Percentiles rank a stretch among this genome's conserved stretches.
Conservation (phyloP, 37 sponge, comb jelly and placozoan species). For the Dysidea cf. avara region DNA sequence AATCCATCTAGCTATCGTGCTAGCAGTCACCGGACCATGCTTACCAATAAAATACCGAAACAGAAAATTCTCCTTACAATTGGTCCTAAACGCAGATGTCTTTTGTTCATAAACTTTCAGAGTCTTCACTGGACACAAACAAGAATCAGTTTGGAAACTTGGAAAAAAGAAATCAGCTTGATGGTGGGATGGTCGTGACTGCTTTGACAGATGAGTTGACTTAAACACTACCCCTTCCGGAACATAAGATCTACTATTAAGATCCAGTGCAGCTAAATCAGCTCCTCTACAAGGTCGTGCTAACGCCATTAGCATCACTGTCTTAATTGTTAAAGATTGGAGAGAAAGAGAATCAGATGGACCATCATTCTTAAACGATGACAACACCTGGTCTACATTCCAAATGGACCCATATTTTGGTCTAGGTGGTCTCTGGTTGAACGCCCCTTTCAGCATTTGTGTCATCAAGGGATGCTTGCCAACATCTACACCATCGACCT, state of each 20-base stretch:
- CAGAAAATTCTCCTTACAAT: background rate
- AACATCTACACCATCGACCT: background rate
- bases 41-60: background rate
- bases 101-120: conserved; percentile 1
- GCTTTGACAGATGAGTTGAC: conserved; percentile 14
- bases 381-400: conserved; percentile 4
- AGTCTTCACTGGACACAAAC: conserved; percentile 23
- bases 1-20: too few species aligned
- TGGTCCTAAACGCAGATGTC: background rate
- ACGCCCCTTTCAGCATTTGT: conserved; percentile 4
- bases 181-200: conserved; percentile 12
- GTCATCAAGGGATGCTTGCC: conserved; percentile 11
- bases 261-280: conserved; percentile 14
- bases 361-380: background rate
- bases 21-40: too few species aligned
- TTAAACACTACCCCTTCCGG: conserved; percentile 8
- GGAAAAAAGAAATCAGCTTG: too few species aligned
- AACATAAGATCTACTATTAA: background rate
- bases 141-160: background rate
- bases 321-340: background rate
- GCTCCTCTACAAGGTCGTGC: conserved; percentile 16
- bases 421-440: conserved; percentile 11
- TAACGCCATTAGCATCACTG: conserved; percentile 32
- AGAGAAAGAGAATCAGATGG: background rate
- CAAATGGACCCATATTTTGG: conserved; percentile 3